Conservation (phyloP, 2,113 vertebrate genomes). For the Chascanopsetta lugubris region DNA sequence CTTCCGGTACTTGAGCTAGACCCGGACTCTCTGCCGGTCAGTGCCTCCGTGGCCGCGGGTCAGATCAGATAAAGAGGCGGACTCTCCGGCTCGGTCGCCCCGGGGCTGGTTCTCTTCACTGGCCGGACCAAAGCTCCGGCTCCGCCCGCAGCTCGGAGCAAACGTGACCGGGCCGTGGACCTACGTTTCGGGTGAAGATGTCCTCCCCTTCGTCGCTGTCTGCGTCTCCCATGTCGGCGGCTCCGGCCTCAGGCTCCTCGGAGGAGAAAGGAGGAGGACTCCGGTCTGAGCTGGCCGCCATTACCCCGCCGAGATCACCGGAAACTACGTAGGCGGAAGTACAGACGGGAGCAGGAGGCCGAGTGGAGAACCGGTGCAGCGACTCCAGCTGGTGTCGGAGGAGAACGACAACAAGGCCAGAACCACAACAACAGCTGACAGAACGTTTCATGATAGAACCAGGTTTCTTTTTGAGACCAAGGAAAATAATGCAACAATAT, state of each 20-base stretch:
- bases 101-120: neutral
- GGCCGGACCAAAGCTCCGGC: neutral
- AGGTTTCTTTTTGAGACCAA: too few species aligned
- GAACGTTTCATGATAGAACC: neutral
- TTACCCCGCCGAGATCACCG: too few species aligned
- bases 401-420: neutral
- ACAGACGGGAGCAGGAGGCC: too few species aligned
- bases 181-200: conserved; percentile 85
- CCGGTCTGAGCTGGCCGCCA: conserved; percentile 85
- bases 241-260: conserved; percentile 74
- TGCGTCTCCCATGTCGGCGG: conserved; percentile 67
- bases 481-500: too few species aligned
- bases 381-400: conserved; percentile 14
- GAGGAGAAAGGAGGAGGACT: conserved; percentile 86
- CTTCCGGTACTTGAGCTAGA: too few species aligned
- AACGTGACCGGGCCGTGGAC: neutral
- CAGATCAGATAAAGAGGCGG: conserved; percentile 37
- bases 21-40: too few species aligned
- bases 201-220: conserved; percentile 93
- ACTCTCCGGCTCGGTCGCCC: conserved; percentile 1
- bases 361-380: neutral
- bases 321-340: conserved; percentile 63
- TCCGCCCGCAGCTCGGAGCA: rapidly evolving
- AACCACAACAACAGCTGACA: neutral
- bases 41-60: conserved; percentile 14